These are phyloP conservation scores for Acromyrmex charruanus DNA, from an alignment of 1,140 invertebrate genomes.

Conservation along the genomic window DNA sequence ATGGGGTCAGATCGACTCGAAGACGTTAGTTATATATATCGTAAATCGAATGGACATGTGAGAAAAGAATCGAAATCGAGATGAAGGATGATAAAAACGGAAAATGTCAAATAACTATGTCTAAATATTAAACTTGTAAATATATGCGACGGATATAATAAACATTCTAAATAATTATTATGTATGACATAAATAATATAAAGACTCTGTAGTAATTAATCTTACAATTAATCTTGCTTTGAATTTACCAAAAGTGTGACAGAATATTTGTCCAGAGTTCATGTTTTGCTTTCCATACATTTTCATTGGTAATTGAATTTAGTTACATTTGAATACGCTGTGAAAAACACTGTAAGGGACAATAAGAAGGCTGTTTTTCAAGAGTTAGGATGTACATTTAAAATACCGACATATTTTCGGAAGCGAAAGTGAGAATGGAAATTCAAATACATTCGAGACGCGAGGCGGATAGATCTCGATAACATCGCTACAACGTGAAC, in stretches of 20 bases:
- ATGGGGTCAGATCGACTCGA: slow-evolving; percentile 15
- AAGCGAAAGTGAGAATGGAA: slow-evolving; percentile 50
- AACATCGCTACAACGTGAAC: slow-evolving; percentile 57
- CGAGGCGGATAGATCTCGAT: slow-evolving; percentile 70
- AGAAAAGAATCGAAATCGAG: not conserved
- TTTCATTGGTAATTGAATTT: slow-evolving; percentile 13
- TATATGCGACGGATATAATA: not conserved
- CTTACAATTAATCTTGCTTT: not conserved
- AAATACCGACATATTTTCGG: slow-evolving; percentile 26
- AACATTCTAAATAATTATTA: not conserved
- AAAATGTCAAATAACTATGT: not conserved
- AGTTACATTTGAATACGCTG: not conserved
- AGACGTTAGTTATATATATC: slow-evolving; percentile 20
- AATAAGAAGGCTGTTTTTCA: not conserved
- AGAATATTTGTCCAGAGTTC: not conserved
- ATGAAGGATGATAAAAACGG: not conserved
- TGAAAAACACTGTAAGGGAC: not conserved
- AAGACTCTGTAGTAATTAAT: not conserved
- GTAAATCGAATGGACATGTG: not conserved
- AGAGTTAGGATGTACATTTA: slow-evolving; percentile 47
- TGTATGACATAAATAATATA: not conserved
- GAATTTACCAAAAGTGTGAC: not conserved
- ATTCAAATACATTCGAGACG: slow-evolving; percentile 16
- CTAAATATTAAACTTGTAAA: not conserved
- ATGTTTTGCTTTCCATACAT: not conserved